Evolutionary conservation across 2,888 invertebrate genomes (phyloP).

Genomic region (Scaeva pyrastri): DNA sequence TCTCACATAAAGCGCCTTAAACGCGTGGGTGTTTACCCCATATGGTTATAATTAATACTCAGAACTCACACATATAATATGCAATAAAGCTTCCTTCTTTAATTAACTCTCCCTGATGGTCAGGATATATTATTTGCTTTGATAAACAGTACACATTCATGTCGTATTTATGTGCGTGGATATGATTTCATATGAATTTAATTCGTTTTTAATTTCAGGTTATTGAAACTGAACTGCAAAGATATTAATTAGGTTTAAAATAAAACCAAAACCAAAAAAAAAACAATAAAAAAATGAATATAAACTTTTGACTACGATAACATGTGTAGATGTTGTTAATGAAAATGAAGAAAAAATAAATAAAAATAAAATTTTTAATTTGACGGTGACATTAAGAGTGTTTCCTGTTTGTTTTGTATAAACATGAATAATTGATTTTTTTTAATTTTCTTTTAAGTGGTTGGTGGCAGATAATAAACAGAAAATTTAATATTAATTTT

Average conservation of each 20-base stretch:
- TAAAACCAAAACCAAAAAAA: neutral
- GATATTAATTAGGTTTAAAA: conserved; percentile 18
- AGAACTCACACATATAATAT: conserved; percentile 32
- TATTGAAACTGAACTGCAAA: conserved; percentile 33
- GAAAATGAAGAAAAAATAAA: neutral
- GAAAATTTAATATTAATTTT: conserved; percentile 9
- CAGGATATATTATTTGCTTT: conserved; percentile 39
- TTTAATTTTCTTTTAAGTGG: neutral
- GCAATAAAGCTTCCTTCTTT: conserved; percentile 45
- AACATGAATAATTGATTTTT: neutral
- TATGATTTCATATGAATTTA: conserved; percentile 36
- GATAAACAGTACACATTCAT: neutral
- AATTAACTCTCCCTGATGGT: conserved; percentile 43
- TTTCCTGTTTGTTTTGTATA: neutral
- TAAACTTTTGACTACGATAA: neutral
- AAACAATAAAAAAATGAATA: too few species aligned
- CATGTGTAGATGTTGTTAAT: neutral
- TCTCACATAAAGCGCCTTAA: conserved; percentile 23
- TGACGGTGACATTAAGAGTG: neutral
- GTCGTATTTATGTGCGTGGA: too few species aligned
- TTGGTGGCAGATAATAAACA: neutral
- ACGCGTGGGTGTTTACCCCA: conserved; percentile 42
- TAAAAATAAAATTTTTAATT: neutral
- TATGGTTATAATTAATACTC: conserved; percentile 51
- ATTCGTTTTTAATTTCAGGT: conserved; percentile 34